phyloP scores from a whole-genome alignment of 2,888 invertebrate genomes.

The Leucoma salicis region DNA sequence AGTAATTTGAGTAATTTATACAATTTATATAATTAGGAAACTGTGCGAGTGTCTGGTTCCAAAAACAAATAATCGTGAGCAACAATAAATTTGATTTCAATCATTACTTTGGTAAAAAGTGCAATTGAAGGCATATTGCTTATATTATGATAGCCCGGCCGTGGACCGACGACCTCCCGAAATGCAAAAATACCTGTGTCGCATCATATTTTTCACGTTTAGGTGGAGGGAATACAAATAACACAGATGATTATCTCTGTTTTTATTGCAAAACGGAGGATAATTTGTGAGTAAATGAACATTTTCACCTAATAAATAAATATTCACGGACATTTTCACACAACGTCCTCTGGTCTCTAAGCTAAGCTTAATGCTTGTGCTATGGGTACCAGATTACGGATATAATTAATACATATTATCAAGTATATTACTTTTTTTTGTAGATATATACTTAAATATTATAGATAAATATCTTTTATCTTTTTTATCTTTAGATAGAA shows the following conservation, averaged over 20 bases:
- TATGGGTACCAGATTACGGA: too few species aligned
- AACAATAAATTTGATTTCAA: slow-evolving; percentile 10
- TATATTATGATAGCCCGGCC: slow-evolving; percentile 68
- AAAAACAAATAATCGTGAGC: slow-evolving; percentile 15
- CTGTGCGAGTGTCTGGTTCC: slow-evolving; percentile 6
- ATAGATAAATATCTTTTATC: too few species aligned
- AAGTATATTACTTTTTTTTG: too few species aligned
- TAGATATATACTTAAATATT: too few species aligned
- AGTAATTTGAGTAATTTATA: too few species aligned
- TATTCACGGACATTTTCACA: too few species aligned
- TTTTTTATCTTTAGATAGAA: too few species aligned
- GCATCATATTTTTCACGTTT: slow-evolving; percentile 87
- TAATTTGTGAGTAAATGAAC: slow-evolving; percentile 84
- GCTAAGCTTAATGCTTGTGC: too few species aligned
- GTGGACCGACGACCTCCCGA: slow-evolving; percentile 94
- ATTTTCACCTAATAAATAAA: too few species aligned
- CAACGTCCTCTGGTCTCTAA: too few species aligned
- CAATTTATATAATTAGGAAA: background rate
- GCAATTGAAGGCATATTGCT: slow-evolving; percentile 53
- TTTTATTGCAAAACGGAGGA: slow-evolving; percentile 91
- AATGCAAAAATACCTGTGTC: slow-evolving; percentile 90
- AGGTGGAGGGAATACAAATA: slow-evolving; percentile 54
- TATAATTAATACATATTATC: too few species aligned
- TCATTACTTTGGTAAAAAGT: background rate
- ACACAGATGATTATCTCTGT: slow-evolving; percentile 82